Conservation (phyloP, 2,797 vertebrate genomes). For the Sebastes trivittatus region DNA sequence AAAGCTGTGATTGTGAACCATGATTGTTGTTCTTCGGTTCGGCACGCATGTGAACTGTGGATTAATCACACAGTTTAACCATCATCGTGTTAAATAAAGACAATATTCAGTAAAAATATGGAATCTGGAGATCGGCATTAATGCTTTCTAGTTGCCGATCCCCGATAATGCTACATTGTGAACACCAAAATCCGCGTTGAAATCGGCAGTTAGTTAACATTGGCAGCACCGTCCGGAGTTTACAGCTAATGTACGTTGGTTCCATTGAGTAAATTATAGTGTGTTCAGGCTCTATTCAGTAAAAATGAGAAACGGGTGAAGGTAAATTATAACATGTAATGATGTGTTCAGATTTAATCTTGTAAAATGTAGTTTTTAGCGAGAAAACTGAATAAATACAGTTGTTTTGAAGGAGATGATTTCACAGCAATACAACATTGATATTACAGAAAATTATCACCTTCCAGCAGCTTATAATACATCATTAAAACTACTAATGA, state of each 20-base stretch:
- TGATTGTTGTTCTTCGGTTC: too few species aligned
- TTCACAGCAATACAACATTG: neutral
- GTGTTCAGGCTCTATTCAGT: neutral
- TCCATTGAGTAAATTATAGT: too few species aligned
- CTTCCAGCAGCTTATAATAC: neutral
- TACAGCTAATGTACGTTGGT: too few species aligned
- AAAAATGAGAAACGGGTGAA: neutral
- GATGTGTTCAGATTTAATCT: neutral
- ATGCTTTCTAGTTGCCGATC: rapidly evolving
- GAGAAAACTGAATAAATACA: neutral
- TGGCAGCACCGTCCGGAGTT: too few species aligned
- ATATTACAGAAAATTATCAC: neutral
- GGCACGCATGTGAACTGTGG: neutral
- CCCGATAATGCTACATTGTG: neutral
- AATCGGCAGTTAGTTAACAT: too few species aligned
- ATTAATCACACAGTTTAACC: too few species aligned
- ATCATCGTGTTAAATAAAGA: neutral
- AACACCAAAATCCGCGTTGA: neutral
- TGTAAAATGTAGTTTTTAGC: neutral
- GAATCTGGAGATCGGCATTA: neutral
- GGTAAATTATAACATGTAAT: neutral
- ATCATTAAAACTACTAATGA: too few species aligned
- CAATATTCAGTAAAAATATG: neutral
- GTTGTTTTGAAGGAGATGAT: neutral
- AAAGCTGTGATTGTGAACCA: too few species aligned